Percentiles rank a stretch among this genome's conserved stretches.
These are phyloP conservation scores for Trichogramma pretiosum DNA, from an alignment of 1,140 invertebrate species.

Conservation along the genomic window DNA sequence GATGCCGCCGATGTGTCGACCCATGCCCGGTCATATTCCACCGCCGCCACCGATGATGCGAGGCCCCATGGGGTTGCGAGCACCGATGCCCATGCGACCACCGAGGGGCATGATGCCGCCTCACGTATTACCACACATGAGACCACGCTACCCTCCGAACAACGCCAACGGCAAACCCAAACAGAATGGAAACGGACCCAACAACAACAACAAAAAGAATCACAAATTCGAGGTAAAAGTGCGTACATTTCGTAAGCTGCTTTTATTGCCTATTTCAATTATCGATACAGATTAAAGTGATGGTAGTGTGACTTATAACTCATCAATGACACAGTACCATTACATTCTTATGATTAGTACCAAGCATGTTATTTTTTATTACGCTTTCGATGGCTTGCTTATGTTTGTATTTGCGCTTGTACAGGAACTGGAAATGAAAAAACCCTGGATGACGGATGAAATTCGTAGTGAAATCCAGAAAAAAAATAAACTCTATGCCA, in stretches of 20 bases:
- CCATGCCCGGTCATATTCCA: slow-evolving; percentile 25
- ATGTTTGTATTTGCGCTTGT: slow-evolving; percentile 21
- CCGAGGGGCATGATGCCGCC: slow-evolving; percentile 24
- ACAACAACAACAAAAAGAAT: slow-evolving; percentile 25
- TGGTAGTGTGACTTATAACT: not conserved
- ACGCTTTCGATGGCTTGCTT: slow-evolving; percentile 5
- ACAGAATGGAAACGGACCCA: too few species aligned
- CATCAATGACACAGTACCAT: not conserved
- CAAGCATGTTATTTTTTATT: too few species aligned
- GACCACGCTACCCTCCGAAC: slow-evolving; percentile 26
- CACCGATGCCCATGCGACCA: slow-evolving; percentile 28
- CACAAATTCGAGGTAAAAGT: slow-evolving; percentile 35
- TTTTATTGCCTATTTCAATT: too few species aligned
- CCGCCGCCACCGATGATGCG: slow-evolving; percentile 29
- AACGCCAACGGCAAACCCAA: slow-evolving; percentile 28
- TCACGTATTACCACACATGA: slow-evolving; percentile 29
- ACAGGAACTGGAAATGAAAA: slow-evolving; percentile 42
- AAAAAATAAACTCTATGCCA: slow-evolving; percentile 47
- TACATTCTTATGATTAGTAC: slow-evolving; percentile 4
- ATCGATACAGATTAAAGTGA: too few species aligned
- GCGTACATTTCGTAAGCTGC: too few species aligned
- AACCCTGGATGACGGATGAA: slow-evolving; percentile 50
- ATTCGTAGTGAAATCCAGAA: slow-evolving; percentile 49
- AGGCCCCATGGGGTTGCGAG: slow-evolving; percentile 25
- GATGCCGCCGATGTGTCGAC: slow-evolving; percentile 26